phyloP scores from a whole-genome alignment of 2,797 vertebrate species.

The Bradypus variegatus region DNA sequence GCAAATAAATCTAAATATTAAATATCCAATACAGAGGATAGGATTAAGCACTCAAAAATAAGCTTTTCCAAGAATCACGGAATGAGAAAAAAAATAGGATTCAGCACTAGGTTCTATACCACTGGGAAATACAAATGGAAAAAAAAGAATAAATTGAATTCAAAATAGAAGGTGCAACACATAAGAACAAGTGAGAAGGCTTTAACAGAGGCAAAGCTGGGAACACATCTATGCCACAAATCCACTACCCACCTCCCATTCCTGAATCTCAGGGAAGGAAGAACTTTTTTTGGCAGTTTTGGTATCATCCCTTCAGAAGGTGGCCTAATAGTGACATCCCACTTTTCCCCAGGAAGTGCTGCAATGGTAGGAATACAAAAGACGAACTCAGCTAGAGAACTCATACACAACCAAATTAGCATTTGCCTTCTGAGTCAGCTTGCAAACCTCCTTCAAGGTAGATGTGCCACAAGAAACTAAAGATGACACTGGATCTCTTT shows the following conservation, averaged over 20 bases:
- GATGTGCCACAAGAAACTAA: slow-evolving; percentile 37
- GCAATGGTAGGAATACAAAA: slow-evolving; percentile 37
- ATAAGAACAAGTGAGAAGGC: not conserved
- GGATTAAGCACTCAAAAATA: slow-evolving; percentile 23
- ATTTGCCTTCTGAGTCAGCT: slow-evolving; percentile 4
- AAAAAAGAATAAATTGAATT: not conserved
- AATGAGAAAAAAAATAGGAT: not conserved
- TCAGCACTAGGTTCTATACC: not conserved
- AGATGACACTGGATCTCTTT: slow-evolving; percentile 37
- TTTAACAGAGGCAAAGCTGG: not conserved
- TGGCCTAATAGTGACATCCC: slow-evolving; percentile 15
- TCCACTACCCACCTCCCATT: not conserved
- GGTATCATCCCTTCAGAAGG: not conserved
- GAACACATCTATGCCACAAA: not conserved
- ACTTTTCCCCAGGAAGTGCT: slow-evolving; percentile 5
- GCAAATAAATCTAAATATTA: not conserved
- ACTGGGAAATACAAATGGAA: not conserved
- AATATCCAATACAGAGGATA: not conserved
- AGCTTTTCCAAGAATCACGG: slow-evolving; percentile 20
- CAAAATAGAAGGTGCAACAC: slow-evolving; percentile 23
- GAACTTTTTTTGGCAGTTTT: slow-evolving; percentile 20
- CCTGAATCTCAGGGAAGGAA: slow-evolving; percentile 24
- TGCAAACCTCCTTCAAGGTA: slow-evolving; percentile 30
- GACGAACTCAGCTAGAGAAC: not conserved
- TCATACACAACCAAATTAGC: slow-evolving; percentile 35